These are phyloP conservation scores for Eilema depressum DNA, from an alignment of 2,888 invertebrate genomes.

Conservation along the genomic window DNA sequence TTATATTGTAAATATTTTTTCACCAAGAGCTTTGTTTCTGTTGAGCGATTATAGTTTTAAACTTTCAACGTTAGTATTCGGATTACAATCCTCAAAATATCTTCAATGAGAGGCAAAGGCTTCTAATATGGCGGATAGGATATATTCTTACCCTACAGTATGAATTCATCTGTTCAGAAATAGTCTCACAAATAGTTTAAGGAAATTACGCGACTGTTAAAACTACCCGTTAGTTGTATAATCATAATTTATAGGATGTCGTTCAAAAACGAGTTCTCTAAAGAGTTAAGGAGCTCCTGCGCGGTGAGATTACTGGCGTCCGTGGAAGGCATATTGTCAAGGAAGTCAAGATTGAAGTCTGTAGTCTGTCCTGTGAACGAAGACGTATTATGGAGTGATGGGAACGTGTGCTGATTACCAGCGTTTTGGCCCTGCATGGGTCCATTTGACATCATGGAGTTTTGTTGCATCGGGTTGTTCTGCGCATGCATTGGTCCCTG, in stretches of 20 bases:
- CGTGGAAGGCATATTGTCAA: slow-evolving; percentile 92
- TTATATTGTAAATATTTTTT: no score
- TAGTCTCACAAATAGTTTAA: neutral
- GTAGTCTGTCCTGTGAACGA: slow-evolving; percentile 83
- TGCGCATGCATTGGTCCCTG: slow-evolving; percentile 61
- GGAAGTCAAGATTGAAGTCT: slow-evolving; percentile 94
- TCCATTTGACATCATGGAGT: slow-evolving; percentile 64
- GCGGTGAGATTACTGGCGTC: slow-evolving; percentile 93
- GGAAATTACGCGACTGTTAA: neutral
- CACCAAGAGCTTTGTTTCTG: no score
- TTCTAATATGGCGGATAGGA: neutral
- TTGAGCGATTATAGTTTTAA: no score
- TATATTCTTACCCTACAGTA: neutral
- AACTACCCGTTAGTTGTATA: slow-evolving; percentile 9
- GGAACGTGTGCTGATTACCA: slow-evolving; percentile 62
- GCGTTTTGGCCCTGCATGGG: slow-evolving; percentile 54
- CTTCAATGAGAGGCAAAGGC: no score
- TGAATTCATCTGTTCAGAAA: neutral
- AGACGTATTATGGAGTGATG: slow-evolving; percentile 74
- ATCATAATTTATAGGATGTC: slow-evolving; percentile 84
- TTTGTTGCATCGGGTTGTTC: slow-evolving; percentile 58
- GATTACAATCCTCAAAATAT: no score
- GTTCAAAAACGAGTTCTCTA: slow-evolving; percentile 92
- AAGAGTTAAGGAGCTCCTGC: slow-evolving; percentile 93
- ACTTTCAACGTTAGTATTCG: no score